Conservation (phyloP, 2,113 vertebrate genomes). For the Gavialis gangeticus region DNA sequence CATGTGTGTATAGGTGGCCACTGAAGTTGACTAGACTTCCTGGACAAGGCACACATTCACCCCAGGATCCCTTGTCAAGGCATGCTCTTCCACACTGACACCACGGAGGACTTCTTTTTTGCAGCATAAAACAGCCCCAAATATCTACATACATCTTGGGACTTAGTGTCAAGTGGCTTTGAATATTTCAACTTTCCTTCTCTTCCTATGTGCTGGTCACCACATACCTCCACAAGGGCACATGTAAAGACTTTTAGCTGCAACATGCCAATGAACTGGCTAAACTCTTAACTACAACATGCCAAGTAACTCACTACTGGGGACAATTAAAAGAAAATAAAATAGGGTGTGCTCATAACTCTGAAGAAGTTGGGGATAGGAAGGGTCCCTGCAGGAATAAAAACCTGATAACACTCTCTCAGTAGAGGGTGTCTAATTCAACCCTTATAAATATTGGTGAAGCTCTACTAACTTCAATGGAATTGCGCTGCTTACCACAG, state of each 20-base stretch:
- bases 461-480: neutral
- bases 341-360: neutral
- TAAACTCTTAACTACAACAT: neutral
- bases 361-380: neutral
- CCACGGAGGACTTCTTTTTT: too few relatives aligned
- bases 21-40: too few relatives aligned
- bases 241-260: neutral
- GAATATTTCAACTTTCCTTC: neutral
- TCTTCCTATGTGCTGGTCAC: neutral
- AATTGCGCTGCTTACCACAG: neutral
- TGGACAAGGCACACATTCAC: too few relatives aligned
- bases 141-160: fast-evolving
- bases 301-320: neutral
- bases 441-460: neutral
- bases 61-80: too few relatives aligned
- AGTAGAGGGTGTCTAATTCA: neutral
- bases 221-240: neutral
- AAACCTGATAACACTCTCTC: neutral
- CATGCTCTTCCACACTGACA: too few relatives aligned
- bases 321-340: neutral
- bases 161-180: neutral
- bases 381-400: neutral
- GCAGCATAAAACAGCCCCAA: neutral
- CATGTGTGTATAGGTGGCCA: too few relatives aligned
- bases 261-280: neutral